These are phyloP conservation scores for Mola mola DNA, from an alignment of 2,113 vertebrate genomes.

Conservation along the genomic window DNA sequence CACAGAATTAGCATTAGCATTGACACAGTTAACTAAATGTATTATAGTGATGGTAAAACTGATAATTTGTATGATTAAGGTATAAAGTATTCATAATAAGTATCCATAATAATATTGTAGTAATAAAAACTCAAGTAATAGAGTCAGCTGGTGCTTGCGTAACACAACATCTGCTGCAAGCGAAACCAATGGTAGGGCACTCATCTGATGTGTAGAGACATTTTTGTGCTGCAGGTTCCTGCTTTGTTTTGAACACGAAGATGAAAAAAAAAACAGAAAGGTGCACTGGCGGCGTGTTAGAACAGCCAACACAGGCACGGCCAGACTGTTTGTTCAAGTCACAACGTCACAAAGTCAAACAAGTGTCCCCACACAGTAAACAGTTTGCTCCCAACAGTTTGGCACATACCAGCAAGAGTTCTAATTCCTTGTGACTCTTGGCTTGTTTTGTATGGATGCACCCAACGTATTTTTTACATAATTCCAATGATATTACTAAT, in stretches of 20 bases:
- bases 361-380: conserved; percentile 10
- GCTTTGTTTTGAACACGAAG: conserved; percentile 8
- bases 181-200: not conserved
- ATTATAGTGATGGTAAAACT: not conserved
- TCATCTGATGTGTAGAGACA: conserved; percentile 1
- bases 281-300: conserved; percentile 19
- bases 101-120: no score
- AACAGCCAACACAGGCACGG: conserved; percentile 25
- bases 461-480: no score
- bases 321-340: not conserved
- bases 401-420: not conserved
- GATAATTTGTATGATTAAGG: not conserved
- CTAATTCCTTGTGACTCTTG: no score
- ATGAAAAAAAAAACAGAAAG: conserved; percentile 3
- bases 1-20: not conserved
- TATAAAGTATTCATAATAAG: not conserved
- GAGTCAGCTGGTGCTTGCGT: not conserved
- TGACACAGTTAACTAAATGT: not conserved
- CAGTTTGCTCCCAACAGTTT: not conserved
- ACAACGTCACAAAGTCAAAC: conserved; percentile 24
- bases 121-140: no score
- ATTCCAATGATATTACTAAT: no score
- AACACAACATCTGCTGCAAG: not conserved
- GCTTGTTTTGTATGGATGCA: no score
- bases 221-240: conserved; percentile 20